Conservation (phyloP, 2,797 vertebrate species). For the Malurus splendens region DNA sequence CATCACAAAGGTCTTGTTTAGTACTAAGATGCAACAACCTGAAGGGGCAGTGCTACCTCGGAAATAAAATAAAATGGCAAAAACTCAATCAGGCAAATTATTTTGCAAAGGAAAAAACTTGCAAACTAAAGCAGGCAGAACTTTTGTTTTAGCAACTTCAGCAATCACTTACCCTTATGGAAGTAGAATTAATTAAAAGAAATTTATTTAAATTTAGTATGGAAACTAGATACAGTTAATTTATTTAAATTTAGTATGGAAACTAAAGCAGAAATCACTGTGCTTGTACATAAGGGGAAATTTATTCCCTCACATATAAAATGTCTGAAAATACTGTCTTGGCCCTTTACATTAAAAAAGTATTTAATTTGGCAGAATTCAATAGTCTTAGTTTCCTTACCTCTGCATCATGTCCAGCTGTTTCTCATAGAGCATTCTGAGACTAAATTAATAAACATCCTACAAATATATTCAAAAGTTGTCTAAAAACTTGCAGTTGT, state of each 20-base stretch:
- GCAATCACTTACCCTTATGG: not conserved
- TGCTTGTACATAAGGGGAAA: rapidly evolving
- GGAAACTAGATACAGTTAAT: not conserved
- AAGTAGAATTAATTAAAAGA: not conserved
- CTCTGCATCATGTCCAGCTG: not conserved
- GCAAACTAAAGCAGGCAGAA: not conserved
- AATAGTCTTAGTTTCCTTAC: not conserved
- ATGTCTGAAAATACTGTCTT: not conserved
- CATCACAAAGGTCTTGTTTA: not conserved
- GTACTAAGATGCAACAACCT: not conserved
- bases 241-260: not conserved
- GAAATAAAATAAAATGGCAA: not conserved
- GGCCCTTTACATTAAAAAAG: not conserved
- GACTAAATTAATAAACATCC: not conserved
- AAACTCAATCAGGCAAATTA: not conserved
- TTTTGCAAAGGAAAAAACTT: not conserved
- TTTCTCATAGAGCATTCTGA: not conserved
- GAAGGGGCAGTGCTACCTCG: rapidly evolving
- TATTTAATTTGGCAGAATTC: not conserved
- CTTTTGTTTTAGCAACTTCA: not conserved
- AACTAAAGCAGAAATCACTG: not conserved
- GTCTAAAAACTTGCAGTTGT: not conserved
- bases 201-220: not conserved
- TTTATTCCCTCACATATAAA: not conserved
- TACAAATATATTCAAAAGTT: not conserved